Evolutionary conservation across 1,140 invertebrate species (phyloP), one percentile per base, ranked within the genome.

Genomic region (Conopomorpha cramerella): DNA sequence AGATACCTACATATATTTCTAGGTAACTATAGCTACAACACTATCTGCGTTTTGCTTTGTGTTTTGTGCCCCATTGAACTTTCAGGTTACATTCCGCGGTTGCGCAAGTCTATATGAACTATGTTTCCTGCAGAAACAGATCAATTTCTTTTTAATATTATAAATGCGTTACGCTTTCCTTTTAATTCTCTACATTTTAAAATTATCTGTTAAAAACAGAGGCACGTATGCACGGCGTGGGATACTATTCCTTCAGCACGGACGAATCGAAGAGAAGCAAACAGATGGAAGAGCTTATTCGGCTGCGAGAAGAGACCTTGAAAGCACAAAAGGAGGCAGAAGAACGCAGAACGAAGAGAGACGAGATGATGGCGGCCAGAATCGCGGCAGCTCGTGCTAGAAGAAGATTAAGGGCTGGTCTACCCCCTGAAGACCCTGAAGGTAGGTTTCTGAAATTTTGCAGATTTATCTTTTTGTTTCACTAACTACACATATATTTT

Each of bases 191-290:
- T n/a, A n/a, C n/a, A 16, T 30, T 30, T 32, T 30, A 30, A 29
- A 36, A 16, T 42, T 16, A 14, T 23, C 49, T 43, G 48, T 39
- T 46, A 49, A 54, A 78, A 78, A 6, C 67, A 89, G 88, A 96
- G 83, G 90, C 93, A 0, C 81, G 93, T 41, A 80, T 84, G 1
- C 93, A 96, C 62, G 94, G 93, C 54, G 91, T 93, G 8, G 90
- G 89, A 12, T 96, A 92, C 61, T 96, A 88, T 71, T 82, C 85
- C 8, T 95, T 97, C 65, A 92, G 92, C 6, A 87, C 86, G 29
- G 90, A 95, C 48, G 91, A 93, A 48, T 79, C 82, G 3, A 80
- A 87, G 51, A 84, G 93, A 45, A 62, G 74, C 1, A 81, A 84
- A 38, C 90, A 96, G 56, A 90, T 94, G 76, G 82, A 85, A 18